phyloP scores from a whole-genome alignment of 2,888 invertebrate genomes.

The Pherbina coryleti region DNA sequence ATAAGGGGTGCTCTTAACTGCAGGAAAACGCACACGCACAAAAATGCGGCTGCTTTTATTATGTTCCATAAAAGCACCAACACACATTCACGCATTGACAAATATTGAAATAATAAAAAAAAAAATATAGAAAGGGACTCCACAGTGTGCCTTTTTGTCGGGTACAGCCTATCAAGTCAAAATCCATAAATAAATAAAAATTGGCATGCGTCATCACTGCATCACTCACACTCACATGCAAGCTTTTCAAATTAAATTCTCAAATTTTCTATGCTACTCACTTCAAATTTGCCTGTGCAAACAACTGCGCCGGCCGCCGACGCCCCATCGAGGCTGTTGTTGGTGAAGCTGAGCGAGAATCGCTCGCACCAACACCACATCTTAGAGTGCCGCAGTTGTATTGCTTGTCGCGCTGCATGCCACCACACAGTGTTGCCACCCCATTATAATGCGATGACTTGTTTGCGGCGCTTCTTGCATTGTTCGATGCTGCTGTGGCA shows the following conservation, averaged over 20 bases:
- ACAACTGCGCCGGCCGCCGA: conserved; percentile 62
- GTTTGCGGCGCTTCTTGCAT: conserved; percentile 28
- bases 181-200: background rate
- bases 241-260: background rate
- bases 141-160: background rate
- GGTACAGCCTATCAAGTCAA: background rate
- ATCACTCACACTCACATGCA: background rate
- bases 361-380: background rate
- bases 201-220: background rate
- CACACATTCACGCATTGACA: background rate
- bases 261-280: conserved; percentile 54
- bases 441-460: conserved; percentile 29
- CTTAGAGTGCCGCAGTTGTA: background rate
- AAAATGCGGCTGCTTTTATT: background rate
- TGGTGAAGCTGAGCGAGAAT: conserved; percentile 31
- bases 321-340: conserved; percentile 48
- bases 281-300: conserved; percentile 65
- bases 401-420: background rate
- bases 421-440: conserved; percentile 28
- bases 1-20: background rate
- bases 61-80: background rate
- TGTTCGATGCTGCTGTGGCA: background rate
- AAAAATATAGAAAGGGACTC: background rate
- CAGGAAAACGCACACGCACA: background rate
- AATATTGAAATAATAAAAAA: background rate